Evolutionary conservation across 2,113 vertebrate genomes (phyloP), one percentile per base, ranked within the genome.

Genomic region (Nesospiza acunhae): DNA sequence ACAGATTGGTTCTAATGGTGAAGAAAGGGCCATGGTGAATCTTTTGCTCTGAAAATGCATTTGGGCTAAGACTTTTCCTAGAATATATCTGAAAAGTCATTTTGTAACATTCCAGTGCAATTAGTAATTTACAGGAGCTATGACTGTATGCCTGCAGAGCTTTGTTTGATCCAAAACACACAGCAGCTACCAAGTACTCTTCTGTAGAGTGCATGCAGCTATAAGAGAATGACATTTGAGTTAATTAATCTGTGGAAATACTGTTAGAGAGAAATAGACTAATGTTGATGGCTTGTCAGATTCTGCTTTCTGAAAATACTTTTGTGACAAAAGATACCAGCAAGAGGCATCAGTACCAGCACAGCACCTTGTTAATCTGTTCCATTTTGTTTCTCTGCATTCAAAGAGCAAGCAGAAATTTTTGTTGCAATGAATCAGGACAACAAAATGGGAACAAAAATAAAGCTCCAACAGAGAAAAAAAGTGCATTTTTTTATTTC

Each of bases 91-190:
- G 72, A 85, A 91, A 95, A 89, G 39, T 60, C 69, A 35, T 92
- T 96, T 91, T 83, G 72, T 94, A 96, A 41, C 73, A 47, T 97
- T 97, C 76, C 44, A 74, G 50, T 75, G 81, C 77, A 83, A 87
- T 55, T 90, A 93, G 88, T 78, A 95, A 97, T 95, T 97, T 96
- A 72, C 91, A 58, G 73, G 69, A 91, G 44, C 83, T 95, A 86
- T 86, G 93, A 95, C 55, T 96, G 81, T 94, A 95, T 97, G 58
- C 91, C 95, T 95, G 92, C 94, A 91, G 93, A 93, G 91, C 90
- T 93, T 97, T 97, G 94, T 95, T 96, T 97, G 96, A 95, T 97
- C 87, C 92, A 96, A 96, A 97, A 97, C 97, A 97, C 97, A 96
- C 88, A 96, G 97, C 94, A 97, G 92, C 75, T 88, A 79, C 95